These are phyloP conservation scores for Myotis pilosus DNA, from an alignment of 2,797 vertebrate species.

Conservation along the genomic window DNA sequence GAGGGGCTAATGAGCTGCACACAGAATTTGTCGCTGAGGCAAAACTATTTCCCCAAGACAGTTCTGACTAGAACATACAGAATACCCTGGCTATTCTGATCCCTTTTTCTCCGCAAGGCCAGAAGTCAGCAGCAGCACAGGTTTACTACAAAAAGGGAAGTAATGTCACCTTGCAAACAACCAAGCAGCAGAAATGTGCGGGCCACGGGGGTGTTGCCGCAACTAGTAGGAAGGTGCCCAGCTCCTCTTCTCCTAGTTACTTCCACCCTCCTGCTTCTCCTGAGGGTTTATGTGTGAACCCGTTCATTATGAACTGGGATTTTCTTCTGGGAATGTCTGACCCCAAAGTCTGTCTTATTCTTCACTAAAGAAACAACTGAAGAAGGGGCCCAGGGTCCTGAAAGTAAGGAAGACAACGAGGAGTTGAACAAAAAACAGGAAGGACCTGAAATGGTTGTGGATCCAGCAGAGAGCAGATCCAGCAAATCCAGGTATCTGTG, in stretches of 20 bases:
- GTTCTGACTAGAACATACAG: background rate
- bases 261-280: background rate
- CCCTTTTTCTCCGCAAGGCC: background rate
- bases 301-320: background rate
- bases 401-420: background rate
- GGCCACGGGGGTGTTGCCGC: background rate
- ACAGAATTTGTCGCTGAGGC: background rate
- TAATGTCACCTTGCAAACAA: background rate
- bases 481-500: conserved; percentile 8
- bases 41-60: background rate
- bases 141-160: background rate
- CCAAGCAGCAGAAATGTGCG: background rate
- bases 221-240: background rate
- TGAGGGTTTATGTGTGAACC: background rate
- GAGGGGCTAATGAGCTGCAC: background rate
- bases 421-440: background rate
- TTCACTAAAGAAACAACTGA: background rate
- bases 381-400: background rate
- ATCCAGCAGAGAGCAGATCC: background rate
- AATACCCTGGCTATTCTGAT: background rate
- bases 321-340: background rate
- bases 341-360: background rate
- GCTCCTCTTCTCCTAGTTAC: background rate
- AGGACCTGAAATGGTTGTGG: background rate
- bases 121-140: background rate